These are phyloP conservation scores for Metopia argyrocephala DNA, from an alignment of 2,888 invertebrate genomes.

Conservation along the genomic window DNA sequence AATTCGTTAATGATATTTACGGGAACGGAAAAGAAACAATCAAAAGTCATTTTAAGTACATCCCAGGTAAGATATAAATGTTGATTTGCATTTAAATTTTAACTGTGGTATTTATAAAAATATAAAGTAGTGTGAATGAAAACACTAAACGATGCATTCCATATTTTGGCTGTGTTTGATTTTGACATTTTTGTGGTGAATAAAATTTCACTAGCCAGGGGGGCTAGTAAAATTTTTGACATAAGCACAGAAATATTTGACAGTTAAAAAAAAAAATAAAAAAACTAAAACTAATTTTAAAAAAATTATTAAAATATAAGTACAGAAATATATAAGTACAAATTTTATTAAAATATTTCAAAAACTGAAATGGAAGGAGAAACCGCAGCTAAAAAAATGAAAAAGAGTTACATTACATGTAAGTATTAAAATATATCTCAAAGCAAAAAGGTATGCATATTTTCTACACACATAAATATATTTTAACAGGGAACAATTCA, in stretches of 20 bases:
- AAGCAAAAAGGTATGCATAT: too few species aligned
- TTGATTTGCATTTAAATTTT: neutral
- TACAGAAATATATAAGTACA: neutral
- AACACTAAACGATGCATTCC: too few species aligned
- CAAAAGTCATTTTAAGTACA: constrained; percentile 95
- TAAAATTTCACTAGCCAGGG: too few species aligned
- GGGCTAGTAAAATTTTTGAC: too few species aligned
- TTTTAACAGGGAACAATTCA: neutral
- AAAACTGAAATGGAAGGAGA: neutral
- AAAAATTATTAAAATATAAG: neutral
- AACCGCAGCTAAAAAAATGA: neutral
- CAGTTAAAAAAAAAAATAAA: too few species aligned
- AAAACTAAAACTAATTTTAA: too few species aligned
- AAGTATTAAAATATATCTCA: neutral
- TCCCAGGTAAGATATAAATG: constrained; percentile 84
- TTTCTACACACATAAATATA: neutral
- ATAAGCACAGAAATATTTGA: too few species aligned
- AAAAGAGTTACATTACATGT: neutral
- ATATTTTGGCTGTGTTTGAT: too few species aligned
- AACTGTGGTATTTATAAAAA: too few species aligned
- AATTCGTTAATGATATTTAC: constrained; percentile 96
- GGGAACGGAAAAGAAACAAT: constrained; percentile 92
- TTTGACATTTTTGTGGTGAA: too few species aligned
- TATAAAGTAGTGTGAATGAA: too few species aligned
- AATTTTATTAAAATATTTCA: neutral